phyloP scores from a whole-genome alignment of 2,797 vertebrate genomes.

The Thripadectes ignobilis region DNA sequence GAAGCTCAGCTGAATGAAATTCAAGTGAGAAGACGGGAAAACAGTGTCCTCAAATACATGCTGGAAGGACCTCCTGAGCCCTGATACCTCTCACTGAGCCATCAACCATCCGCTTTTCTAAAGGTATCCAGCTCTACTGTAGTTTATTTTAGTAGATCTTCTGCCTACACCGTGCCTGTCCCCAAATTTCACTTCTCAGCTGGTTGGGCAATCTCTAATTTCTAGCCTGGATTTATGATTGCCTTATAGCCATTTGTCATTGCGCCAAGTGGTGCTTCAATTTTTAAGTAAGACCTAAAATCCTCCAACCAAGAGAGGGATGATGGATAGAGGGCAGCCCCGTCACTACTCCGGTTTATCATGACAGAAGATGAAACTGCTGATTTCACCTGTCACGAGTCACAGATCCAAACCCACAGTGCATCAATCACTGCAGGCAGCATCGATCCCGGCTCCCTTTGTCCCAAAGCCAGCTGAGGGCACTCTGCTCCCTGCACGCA shows the following conservation, averaged over 20 bases:
- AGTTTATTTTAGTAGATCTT: not conserved
- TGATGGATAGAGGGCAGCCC: not conserved
- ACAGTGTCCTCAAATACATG: not conserved
- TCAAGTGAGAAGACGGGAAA: not conserved
- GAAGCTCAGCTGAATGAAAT: not conserved
- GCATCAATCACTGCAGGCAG: fast-evolving
- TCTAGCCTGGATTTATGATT: not conserved
- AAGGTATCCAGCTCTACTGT: not conserved
- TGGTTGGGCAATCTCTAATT: not conserved
- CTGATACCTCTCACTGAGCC: not conserved
- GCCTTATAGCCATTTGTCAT: not conserved
- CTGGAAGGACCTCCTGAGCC: not conserved
- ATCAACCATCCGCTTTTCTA: not conserved
- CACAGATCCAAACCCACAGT: fast-evolving
- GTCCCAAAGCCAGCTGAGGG: not conserved
- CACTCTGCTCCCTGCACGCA: not conserved
- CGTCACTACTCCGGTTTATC: not conserved
- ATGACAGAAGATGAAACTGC: not conserved
- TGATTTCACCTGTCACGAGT: not conserved
- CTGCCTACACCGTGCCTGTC: not conserved
- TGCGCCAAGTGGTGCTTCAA: not conserved
- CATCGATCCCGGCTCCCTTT: not conserved
- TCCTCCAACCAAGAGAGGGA: not conserved
- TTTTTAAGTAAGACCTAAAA: not conserved
- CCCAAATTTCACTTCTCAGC: not conserved